Evolutionary conservation across 2,797 vertebrate species (phyloP).

Genomic region (Okamejei kenojei): DNA sequence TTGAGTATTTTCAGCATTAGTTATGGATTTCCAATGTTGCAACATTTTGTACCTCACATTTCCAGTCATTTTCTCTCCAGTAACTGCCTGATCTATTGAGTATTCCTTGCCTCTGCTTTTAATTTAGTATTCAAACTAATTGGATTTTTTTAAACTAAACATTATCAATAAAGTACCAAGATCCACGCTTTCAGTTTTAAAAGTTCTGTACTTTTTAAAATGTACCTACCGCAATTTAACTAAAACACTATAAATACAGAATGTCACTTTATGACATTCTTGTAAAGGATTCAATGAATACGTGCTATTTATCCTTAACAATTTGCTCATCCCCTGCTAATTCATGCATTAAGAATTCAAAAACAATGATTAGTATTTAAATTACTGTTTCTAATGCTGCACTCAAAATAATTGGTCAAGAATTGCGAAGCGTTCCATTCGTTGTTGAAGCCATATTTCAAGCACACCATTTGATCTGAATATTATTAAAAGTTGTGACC

Average conservation of each 20-base stretch:
- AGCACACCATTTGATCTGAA: not conserved
- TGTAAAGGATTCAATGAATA: not conserved
- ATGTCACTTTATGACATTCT: not conserved
- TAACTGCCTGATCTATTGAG: no score
- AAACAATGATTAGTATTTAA: not conserved
- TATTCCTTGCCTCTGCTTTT: no score
- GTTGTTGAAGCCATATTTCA: not conserved
- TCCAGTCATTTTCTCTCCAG: no score
- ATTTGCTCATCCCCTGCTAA: not conserved
- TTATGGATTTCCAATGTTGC: no score
- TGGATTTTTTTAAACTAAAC: not conserved
- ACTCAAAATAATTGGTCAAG: not conserved
- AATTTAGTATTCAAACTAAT: not conserved
- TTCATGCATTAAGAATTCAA: not conserved
- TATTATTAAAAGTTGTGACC: not conserved
- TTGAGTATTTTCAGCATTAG: no score
- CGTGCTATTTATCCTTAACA: not conserved
- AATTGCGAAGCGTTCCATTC: not conserved
- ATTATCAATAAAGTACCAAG: not conserved
- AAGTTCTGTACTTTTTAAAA: not conserved
- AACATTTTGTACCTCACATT: no score
- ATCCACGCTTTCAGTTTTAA: not conserved
- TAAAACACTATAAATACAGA: not conserved
- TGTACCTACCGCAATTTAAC: not conserved
- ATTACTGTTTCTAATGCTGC: not conserved